These are phyloP conservation scores for Aporrectodea caliginosa DNA, from an alignment of 1,140 invertebrate genomes.

Conservation along the genomic window DNA sequence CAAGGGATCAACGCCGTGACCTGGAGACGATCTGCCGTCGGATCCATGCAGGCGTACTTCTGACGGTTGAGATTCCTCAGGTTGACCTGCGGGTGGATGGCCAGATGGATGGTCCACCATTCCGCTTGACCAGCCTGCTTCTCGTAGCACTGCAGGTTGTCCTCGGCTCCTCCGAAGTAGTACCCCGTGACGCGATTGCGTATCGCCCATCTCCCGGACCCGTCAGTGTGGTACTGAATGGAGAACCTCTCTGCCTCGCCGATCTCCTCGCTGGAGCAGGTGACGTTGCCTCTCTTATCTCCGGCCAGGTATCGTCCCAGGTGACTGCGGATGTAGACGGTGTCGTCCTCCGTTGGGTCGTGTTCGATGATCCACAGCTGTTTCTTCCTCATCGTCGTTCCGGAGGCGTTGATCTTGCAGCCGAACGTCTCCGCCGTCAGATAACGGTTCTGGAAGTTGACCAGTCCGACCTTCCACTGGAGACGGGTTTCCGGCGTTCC, in stretches of 20 bases:
- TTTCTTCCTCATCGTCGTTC: conserved; percentile 90
- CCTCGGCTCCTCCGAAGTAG: conserved; percentile 83
- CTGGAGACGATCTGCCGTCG: conserved; percentile 81
- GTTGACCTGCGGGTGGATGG: conserved; percentile 85
- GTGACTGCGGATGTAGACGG: conserved; percentile 83
- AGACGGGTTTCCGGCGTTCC: not conserved
- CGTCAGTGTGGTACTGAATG: conserved; percentile 65
- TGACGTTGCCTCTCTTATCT: conserved; percentile 84
- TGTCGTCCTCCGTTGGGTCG: conserved; percentile 62
- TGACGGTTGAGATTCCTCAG: conserved; percentile 87
- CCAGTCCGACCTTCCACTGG: conserved; percentile 74
- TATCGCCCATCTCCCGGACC: conserved; percentile 83
- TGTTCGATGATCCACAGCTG: conserved; percentile 67
- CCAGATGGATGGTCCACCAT: conserved; percentile 89
- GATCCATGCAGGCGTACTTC: conserved; percentile 86
- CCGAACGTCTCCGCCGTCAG: conserved; percentile 97
- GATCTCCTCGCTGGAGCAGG: conserved; percentile 75
- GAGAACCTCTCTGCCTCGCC: conserved; percentile 72
- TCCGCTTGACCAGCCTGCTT: conserved; percentile 80
- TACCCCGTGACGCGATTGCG: conserved; percentile 86
- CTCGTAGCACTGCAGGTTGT: conserved; percentile 83
- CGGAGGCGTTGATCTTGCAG: conserved; percentile 88
- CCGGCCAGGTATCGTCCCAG: conserved; percentile 71
- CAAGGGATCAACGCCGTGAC: conserved; percentile 94
- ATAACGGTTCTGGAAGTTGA: conserved; percentile 82